Conservation (phyloP, 2,113 vertebrate genomes). For the Corythornis cristatus region DNA sequence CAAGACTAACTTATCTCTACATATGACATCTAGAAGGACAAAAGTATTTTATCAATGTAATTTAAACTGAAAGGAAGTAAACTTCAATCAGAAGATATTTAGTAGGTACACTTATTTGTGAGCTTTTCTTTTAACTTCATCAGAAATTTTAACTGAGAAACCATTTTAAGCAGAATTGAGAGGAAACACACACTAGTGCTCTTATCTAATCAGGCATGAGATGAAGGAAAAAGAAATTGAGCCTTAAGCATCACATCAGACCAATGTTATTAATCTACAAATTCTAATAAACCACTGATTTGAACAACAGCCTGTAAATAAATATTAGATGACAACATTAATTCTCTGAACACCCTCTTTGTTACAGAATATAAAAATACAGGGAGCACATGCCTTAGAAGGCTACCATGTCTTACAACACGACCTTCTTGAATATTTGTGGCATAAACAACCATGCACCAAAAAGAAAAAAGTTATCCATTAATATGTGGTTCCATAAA, state of each 20-base stretch:
- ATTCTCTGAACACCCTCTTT: background rate
- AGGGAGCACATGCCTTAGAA: background rate
- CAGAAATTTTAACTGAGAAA: background rate
- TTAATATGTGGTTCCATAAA: background rate
- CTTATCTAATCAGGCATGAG: background rate
- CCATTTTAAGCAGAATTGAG: background rate
- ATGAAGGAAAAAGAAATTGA: constrained; percentile 5
- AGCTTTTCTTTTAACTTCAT: background rate
- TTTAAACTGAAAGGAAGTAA: background rate
- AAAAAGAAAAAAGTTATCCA: background rate
- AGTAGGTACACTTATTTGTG: background rate
- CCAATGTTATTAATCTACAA: background rate
- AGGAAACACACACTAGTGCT: background rate
- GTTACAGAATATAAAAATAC: background rate
- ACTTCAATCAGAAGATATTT: background rate
- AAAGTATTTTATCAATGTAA: background rate
- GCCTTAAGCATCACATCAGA: background rate
- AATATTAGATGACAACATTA: background rate
- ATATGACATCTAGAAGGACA: background rate
- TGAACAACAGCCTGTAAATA: background rate
- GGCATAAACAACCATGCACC: background rate
- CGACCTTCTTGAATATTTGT: background rate
- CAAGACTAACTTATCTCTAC: background rate
- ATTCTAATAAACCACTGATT: background rate
- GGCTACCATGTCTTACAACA: background rate